phyloP scores from a whole-genome alignment of 2,797 vertebrate genomes.

The Propithecus deckenii region DNA sequence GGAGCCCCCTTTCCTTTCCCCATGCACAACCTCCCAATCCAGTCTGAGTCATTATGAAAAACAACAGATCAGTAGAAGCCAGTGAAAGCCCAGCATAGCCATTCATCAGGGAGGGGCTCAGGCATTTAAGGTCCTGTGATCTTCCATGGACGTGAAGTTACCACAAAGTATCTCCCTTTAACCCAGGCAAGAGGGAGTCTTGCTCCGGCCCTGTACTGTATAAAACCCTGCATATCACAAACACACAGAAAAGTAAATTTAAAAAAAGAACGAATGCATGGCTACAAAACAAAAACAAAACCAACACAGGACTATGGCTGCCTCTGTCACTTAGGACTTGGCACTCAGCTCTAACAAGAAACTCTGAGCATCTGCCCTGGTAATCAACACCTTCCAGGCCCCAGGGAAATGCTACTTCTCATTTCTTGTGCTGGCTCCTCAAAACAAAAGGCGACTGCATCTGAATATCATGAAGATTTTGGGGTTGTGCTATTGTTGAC shows the following conservation, averaged over 20 bases:
- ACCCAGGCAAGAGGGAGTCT: neutral
- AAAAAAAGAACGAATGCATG: neutral
- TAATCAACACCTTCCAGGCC: slow-evolving; percentile 17
- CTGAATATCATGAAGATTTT: slow-evolving; percentile 22
- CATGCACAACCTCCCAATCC: neutral
- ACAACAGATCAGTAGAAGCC: neutral
- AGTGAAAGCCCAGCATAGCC: neutral
- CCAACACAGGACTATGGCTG: neutral
- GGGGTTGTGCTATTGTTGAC: slow-evolving; percentile 4
- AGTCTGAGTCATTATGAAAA: neutral
- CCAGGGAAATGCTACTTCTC: neutral
- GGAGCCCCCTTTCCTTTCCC: neutral
- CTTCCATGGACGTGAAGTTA: neutral
- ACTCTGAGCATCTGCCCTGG: neutral
- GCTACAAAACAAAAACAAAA: neutral
- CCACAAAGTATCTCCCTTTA: neutral
- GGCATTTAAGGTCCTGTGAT: neutral
- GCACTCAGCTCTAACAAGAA: slow-evolving; percentile 12
- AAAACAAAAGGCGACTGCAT: slow-evolving; percentile 62
- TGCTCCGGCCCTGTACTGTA: neutral
- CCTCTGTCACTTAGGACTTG: neutral
- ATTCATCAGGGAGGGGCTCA: neutral
- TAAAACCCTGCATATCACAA: neutral
- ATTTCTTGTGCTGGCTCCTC: slow-evolving; percentile 1
- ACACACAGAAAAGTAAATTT: neutral